Evolutionary conservation across 1,140 invertebrate species (phyloP).

Genomic region (Lucilia cuprina): DNA sequence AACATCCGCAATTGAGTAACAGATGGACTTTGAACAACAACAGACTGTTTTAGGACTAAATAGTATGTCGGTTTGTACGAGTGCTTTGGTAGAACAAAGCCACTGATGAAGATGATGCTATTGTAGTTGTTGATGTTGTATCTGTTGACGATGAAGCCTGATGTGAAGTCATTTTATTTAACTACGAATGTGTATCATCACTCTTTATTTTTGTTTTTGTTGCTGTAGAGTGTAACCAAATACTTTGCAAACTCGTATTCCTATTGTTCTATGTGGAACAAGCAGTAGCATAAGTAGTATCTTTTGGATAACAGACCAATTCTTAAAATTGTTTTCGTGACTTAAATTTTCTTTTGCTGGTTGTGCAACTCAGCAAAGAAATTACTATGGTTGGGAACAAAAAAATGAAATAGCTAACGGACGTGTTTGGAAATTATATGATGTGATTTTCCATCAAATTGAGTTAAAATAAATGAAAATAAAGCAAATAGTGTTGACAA

Average conservation of each 20-base stretch:
- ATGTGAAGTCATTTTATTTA: conserved; percentile 1
- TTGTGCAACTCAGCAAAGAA: background rate
- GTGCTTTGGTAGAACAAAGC: background rate
- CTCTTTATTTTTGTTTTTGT: background rate
- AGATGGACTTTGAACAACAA: background rate
- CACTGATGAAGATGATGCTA: conserved; percentile 28
- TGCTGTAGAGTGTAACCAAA: background rate
- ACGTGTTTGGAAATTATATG: conserved; percentile 62
- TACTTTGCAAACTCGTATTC: background rate
- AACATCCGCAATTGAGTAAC: conserved; percentile 4
- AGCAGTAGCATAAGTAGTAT: background rate
- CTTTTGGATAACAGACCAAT: conserved; percentile 27
- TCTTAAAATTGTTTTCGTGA: conserved; percentile 36
- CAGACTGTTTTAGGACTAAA: background rate
- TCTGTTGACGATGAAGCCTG: background rate
- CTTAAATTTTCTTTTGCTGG: conserved; percentile 18
- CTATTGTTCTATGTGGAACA: too few relatives aligned
- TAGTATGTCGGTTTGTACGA: too few relatives aligned
- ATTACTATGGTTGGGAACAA: conserved; percentile 35
- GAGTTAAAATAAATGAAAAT: conserved; percentile 15
- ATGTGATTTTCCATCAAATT: conserved; percentile 60
- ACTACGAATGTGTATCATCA: background rate
- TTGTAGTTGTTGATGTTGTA: too few relatives aligned
- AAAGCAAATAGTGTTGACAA: conserved; percentile 13
- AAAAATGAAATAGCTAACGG: background rate